phyloP scores from a whole-genome alignment of 2,797 vertebrate genomes.

The Avahi laniger region DNA sequence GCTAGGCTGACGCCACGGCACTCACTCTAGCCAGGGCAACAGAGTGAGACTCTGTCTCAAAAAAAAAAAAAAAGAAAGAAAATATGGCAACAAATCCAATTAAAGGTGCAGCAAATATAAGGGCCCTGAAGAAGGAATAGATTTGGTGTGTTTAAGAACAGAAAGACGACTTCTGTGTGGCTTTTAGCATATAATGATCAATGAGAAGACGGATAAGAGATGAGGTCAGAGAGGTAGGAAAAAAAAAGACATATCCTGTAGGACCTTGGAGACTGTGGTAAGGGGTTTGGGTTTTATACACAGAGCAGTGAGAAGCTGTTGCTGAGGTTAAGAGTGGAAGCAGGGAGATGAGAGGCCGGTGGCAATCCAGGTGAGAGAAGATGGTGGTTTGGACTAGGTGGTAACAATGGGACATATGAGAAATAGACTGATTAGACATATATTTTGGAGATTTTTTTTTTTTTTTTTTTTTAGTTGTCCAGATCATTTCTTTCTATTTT shows the following conservation, averaged over 20 bases:
- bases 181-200: background rate
- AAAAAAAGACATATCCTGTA: background rate
- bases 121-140: background rate
- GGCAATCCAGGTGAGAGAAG: background rate
- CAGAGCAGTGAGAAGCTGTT: background rate
- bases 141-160: background rate
- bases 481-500: no score
- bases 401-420: background rate
- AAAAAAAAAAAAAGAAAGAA: background rate
- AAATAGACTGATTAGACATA: background rate
- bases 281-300: background rate
- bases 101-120: background rate
- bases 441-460: conserved; percentile 6
- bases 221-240: background rate
- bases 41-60: no score
- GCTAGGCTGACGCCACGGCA: no score
- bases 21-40: no score
- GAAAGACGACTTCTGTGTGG: background rate
- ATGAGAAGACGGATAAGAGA: background rate
- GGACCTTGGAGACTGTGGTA: background rate
- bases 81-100: background rate
- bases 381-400: background rate
- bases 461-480: no score
- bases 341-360: background rate
- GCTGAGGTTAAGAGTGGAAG: background rate